Evolutionary conservation across 2,797 vertebrate genomes (phyloP), one percentile per base, ranked within the genome.

Genomic region (Cyprinella venusta): DNA sequence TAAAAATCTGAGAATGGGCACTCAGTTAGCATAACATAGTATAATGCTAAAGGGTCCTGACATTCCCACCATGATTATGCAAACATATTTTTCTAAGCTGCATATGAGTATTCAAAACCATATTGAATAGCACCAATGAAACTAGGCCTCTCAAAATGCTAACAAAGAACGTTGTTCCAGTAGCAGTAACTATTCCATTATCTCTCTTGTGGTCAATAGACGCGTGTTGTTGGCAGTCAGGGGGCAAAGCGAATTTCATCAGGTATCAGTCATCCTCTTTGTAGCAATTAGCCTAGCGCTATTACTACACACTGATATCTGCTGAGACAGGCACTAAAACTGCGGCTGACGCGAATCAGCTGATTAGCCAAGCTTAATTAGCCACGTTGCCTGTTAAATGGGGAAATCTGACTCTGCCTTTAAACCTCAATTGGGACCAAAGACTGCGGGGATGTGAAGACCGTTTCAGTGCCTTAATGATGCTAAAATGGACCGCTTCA

Each of bases 301-400:
- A 79, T 86, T 80, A 85, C 79, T 50, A 59, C 54, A 30, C 48
- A 74, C 80, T 50, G 40, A 82, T 86, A 86, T 83, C 77, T 89
- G 88, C 86, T 87, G 86, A 89, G 83, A 85, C 82, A 78, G 86
- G 84, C 86, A 84, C 74, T 81, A 87, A 81, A 61, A 64, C 82
- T 81, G 64, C 1, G 71, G 84, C 88, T 87, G 88, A 86, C 86
- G 86, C 54, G 16, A 65, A 83, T 19, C 69, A 75, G 78, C 79
- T 87, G 84, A 89, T 89, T 87, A 87, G 86, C 84, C 83, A 61
- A 81, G 85, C 82, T 83, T 89, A 89, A 89, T 89, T 89, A 89
- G 86, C 78, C 80, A 86, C 78, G 81, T 69, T 87, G 76, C 88
- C 87, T 77, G 86, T 87, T 86, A 86, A 84, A 84, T 84, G 76